A percentile compares a stretch with the other conserved stretches of the same genome.
Evolutionary conservation across 2,888 invertebrate genomes (phyloP).

Genomic region (Empis livida): DNA sequence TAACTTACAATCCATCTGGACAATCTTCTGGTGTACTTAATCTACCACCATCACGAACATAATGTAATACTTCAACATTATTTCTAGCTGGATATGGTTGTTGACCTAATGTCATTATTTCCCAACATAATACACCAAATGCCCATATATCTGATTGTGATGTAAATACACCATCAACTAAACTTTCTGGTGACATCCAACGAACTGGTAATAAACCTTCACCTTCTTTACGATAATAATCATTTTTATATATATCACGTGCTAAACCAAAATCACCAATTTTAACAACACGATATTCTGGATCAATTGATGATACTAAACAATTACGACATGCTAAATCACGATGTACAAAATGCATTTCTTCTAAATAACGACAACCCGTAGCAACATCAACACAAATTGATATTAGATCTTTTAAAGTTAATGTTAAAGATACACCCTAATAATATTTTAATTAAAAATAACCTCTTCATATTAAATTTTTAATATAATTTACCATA

Average conservation of each 20-base stretch:
- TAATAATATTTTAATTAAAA: constrained; percentile 20
- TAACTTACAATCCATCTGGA: constrained; percentile 60
- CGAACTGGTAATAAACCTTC: constrained; percentile 83
- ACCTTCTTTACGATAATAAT: constrained; percentile 93
- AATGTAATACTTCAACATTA: constrained; percentile 83
- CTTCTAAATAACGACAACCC: constrained; percentile 91
- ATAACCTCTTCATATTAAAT: constrained; percentile 6
- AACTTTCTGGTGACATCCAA: constrained; percentile 97
- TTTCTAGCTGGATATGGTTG: constrained; percentile 92
- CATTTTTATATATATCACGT: constrained; percentile 91
- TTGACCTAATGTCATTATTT: constrained; percentile 89
- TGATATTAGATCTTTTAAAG: constrained; percentile 69
- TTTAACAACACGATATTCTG: constrained; percentile 47
- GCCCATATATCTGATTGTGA: constrained; percentile 97
- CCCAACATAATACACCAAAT: constrained; percentile 90
- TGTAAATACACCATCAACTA: constrained; percentile 92
- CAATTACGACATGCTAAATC: constrained; percentile 96
- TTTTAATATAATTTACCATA: constrained; percentile 36
- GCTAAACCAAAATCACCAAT: constrained; percentile 95
- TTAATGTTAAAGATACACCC: constrained; percentile 52
- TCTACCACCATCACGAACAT: constrained; percentile 76
- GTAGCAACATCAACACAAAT: constrained; percentile 94
- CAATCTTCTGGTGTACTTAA: constrained; percentile 74
- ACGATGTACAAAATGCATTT: constrained; percentile 93
- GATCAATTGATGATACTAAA: constrained; percentile 62